phyloP scores from a whole-genome alignment of 2,797 vertebrate species.

The Notolepis coatsorum region DNA sequence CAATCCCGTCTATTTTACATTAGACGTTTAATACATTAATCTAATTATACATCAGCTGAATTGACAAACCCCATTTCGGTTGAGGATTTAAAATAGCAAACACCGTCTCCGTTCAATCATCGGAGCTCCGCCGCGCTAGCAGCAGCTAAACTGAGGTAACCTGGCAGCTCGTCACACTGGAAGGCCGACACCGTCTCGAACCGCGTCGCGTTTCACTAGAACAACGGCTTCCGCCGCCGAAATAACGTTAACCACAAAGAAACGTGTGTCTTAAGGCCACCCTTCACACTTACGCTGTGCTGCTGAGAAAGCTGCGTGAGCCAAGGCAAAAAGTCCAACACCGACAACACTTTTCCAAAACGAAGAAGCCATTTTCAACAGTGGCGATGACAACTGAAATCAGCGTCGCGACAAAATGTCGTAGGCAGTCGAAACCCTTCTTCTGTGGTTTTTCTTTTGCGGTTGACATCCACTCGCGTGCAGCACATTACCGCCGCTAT shows the following conservation, averaged over 20 bases:
- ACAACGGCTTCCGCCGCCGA: not conserved
- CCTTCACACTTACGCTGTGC: constrained; percentile 90
- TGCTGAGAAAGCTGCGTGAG: constrained; percentile 95
- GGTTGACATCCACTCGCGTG: too few species aligned
- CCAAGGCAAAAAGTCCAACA: constrained; percentile 92
- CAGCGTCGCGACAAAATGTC: constrained; percentile 55
- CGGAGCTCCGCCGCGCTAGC: constrained; percentile 44
- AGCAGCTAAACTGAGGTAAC: constrained; percentile 27
- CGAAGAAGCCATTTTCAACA: constrained; percentile 88
- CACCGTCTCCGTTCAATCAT: not conserved
- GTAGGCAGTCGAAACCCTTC: constrained; percentile 36
- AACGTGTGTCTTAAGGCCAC: not conserved
- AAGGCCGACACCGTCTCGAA: constrained; percentile 48
- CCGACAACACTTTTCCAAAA: constrained; percentile 96
- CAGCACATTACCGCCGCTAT: too few species aligned
- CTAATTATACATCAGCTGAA: not conserved
- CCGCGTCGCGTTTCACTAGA: not conserved
- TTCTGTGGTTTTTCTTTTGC: too few species aligned
- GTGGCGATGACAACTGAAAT: constrained; percentile 16
- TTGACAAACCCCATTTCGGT: not conserved
- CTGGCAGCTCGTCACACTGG: not conserved
- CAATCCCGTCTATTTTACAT: not conserved
- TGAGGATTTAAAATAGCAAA: not conserved
- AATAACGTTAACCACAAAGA: rapidly evolving
- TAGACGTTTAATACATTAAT: too few species aligned